Evolutionary conservation across 2,797 vertebrate species (phyloP).

Genomic region (Carcharodon carcharias): DNA sequence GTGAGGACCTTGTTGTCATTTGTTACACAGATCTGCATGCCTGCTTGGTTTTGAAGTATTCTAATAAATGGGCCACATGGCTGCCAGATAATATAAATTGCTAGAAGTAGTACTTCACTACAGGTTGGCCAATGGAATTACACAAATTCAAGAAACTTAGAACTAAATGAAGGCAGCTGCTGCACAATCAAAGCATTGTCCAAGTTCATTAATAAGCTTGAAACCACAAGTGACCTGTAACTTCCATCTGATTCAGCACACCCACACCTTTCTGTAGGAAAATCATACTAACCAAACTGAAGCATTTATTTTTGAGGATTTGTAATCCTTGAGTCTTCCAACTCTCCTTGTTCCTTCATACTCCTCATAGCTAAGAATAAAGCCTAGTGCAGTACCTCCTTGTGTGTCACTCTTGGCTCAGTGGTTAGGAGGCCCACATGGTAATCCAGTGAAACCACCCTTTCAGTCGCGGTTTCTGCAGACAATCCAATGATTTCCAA

Average conservation of each 20-base stretch:
- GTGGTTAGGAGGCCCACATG: background rate
- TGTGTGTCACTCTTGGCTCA: background rate
- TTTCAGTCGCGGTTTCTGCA: background rate
- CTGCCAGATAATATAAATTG: background rate
- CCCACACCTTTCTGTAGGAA: background rate
- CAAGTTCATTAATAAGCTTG: background rate
- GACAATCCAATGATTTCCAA: background rate
- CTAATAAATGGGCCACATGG: background rate
- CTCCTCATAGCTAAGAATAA: background rate
- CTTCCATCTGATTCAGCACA: constrained; percentile 10
- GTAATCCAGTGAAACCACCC: background rate
- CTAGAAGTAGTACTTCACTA: background rate
- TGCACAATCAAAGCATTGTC: background rate
- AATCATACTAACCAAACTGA: background rate
- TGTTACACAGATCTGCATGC: background rate
- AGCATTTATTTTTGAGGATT: background rate
- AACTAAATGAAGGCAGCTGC: background rate
- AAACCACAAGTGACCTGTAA: background rate
- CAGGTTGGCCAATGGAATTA: background rate
- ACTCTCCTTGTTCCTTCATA: background rate
- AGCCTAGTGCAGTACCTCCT: background rate
- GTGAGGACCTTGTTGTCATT: background rate
- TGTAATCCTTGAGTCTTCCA: background rate
- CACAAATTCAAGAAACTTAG: background rate
- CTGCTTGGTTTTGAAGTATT: background rate